These are phyloP conservation scores for Styela clava DNA, from an alignment of 23 tunicate genomes.

Conservation along the genomic window DNA sequence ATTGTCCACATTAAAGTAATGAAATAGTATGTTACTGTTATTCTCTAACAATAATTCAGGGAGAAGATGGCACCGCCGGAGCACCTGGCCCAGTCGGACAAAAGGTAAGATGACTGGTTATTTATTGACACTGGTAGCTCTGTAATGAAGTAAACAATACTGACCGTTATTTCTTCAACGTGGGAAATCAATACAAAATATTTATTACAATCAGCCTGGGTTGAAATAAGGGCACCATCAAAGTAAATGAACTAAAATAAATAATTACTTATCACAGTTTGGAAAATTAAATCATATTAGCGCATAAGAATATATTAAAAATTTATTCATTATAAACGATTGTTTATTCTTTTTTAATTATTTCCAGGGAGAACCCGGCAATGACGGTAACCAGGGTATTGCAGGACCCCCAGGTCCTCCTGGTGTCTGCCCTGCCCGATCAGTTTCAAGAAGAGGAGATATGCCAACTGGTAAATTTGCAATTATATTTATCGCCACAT, in stretches of 20 bases:
- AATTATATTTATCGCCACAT: no score
- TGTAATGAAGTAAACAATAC: neutral
- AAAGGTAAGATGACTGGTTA: neutral
- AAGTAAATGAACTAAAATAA: no score
- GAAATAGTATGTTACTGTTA: neutral
- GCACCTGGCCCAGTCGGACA: constrained; percentile 2
- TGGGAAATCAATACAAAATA: no score
- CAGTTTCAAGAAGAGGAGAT: neutral
- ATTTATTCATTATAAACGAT: no score
- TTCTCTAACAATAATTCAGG: constrained; percentile 1
- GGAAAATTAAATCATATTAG: no score
- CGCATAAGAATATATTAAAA: no score
- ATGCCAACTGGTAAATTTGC: constrained; percentile 9
- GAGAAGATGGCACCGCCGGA: constrained; percentile 3
- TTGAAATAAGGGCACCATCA: no score
- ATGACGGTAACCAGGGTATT: neutral
- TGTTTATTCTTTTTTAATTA: neutral
- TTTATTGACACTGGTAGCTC: neutral
- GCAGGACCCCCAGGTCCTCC: constrained; percentile 29
- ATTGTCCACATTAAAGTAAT: no score
- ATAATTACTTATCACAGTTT: no score
- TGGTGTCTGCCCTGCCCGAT: neutral
- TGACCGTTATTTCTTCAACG: no score
- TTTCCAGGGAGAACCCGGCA: constrained; percentile 30
- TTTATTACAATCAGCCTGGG: no score